Base-by-base conservation (phyloP, 1,140 invertebrate genomes). In the Pristionchus pacificus region DNA sequence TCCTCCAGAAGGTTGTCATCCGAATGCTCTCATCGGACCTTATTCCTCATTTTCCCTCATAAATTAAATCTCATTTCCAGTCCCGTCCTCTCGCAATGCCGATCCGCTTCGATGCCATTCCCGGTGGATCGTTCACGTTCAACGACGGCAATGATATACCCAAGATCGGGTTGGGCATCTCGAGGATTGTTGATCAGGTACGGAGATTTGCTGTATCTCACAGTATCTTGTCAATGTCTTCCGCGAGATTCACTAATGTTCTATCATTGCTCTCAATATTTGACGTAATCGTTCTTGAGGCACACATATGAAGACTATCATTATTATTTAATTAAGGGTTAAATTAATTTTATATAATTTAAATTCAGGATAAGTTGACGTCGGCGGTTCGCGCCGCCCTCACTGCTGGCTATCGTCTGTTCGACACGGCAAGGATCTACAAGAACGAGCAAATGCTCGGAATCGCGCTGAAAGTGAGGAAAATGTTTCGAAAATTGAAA, bases 361-460 rank as follows among this genome's bases (percentile, higher is more conserved):
- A 6, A 10, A 6, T 60, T 60, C 28, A 60, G 60, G 60, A 60
- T 3, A 29, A 60, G n/a, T 24, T 60, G 60, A 60, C n/a, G n/a
- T 13, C 3, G 3, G 88, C 89, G 15, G 89, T 91, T 0, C 88
- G 89, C 77, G 85, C 87, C 72, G 90, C 88, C 0, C 88, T 91
- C 64, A 87, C 90, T 63, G 79, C 86, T 32, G 90, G 90, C 1
- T 91, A 91, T 78, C 86, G 89, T 10, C 88, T 89, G 72, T 88
- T 91, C 65, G 90, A 91, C 79, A 89, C 89, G 29, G 90, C 90
- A 19, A 85, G 86, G 57, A 80, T 88, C 2, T 90, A 90, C 77
- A 72, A 79, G 49, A 87, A 86, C 61, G 87, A 87, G 68, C 75
- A 76, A 28, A 84, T 77, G 1, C 84, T 87, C 28, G 87, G 87